Conservation (phyloP, 1,140 invertebrate species). For the Platorchestia sp. region DNA sequence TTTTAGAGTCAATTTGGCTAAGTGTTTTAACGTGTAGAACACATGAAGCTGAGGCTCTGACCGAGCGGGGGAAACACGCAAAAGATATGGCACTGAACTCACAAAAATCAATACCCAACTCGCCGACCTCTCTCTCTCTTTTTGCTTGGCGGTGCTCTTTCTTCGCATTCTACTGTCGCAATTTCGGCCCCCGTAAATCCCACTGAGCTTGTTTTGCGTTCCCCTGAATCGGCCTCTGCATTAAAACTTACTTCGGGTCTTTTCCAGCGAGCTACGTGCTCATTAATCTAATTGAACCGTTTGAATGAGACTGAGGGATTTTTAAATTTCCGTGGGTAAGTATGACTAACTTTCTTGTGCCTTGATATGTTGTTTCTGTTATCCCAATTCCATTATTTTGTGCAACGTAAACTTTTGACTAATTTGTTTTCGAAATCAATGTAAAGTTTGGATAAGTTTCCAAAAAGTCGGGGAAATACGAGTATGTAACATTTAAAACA, state of each 20-base stretch:
- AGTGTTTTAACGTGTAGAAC: slow-evolving; percentile 36
- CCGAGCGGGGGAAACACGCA: slow-evolving; percentile 3
- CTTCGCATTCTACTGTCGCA: slow-evolving; percentile 13
- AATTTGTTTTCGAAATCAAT: not conserved
- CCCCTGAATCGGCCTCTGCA: not conserved
- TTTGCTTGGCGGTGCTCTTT: slow-evolving; percentile 25
- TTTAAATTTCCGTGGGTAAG: not conserved
- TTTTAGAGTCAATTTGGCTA: not conserved
- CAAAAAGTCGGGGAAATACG: not conserved
- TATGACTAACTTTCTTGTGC: not conserved
- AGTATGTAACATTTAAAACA: not conserved
- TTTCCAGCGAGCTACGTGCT: not conserved
- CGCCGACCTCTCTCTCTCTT: slow-evolving; percentile 44
- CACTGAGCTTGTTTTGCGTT: slow-evolving; percentile 22
- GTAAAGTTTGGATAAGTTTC: not conserved
- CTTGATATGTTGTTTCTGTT: not conserved
- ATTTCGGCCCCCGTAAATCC: slow-evolving; percentile 26
- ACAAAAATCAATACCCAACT: slow-evolving; percentile 44
- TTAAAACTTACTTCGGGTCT: not conserved
- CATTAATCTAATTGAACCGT: not conserved
- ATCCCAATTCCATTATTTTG: not conserved
- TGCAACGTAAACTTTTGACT: not conserved
- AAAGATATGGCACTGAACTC: slow-evolving; percentile 23
- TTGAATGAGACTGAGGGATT: not conserved
- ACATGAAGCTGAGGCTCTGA: slow-evolving; percentile 6